Evolutionary conservation across 2,113 vertebrate genomes (phyloP), one percentile per base, ranked within the genome.

Genomic region (Siniperca chuatsi): DNA sequence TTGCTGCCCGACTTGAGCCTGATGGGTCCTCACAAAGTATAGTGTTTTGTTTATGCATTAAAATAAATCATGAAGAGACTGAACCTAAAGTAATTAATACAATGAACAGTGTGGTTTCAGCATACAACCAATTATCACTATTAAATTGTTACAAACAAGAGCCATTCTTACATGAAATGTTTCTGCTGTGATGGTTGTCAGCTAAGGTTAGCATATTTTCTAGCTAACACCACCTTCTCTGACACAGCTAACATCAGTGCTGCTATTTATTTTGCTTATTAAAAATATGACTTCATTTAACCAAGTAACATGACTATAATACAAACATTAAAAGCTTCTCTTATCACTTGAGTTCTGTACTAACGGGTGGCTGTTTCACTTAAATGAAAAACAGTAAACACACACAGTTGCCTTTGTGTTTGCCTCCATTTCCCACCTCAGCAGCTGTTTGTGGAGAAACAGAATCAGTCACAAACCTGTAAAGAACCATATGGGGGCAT

Each of bases 401-500:
- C 25, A 23, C 61, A 72, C 8, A 29, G 40, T 29, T 46, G 20
- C 46, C 50, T 48, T 74, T 60, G 52, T 52, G 42, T 60, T 79
- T 80, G 68, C n/a, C 65, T 86, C 29, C 33, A 50, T 70, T 61
- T 74, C 25, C 57, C 64, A 74, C 44, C 68, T 81, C 71, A 80
- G 60, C 72, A 86, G 78, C 65, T 67, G 42, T 84, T 85, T 81
- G 60, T 35, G 7, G 12, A 77, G 25, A 25, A 74, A 79, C 35
- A 71, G 11, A 79, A 74, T 81, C 40, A 73, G 25, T 75, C 20
- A 67, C n/a, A 33, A 29, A 87, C 52, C 52, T 52, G 35, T 75
- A 72, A 60, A 77, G 77, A 75, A 75, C 21, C 73, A 80, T 65
- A 61, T 62, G 62, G 83, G 48, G n/a, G 46, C 61, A 82, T 85